Percentiles rank a stretch among this genome's conserved stretches.
These are phyloP conservation scores for Ennomos quercinarius DNA, from an alignment of 2,888 invertebrate genomes.

Conservation along the genomic window DNA sequence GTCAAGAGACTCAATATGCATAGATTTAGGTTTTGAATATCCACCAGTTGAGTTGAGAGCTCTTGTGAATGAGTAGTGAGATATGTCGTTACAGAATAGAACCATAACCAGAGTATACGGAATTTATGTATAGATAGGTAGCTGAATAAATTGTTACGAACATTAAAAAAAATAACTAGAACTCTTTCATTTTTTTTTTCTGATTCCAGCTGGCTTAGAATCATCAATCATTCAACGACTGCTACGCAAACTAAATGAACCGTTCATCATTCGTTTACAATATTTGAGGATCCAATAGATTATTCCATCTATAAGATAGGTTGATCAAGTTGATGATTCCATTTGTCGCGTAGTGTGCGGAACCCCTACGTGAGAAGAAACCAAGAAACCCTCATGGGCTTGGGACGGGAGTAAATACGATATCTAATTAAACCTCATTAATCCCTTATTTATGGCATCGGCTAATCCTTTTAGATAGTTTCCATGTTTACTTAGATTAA, in stretches of 20 bases:
- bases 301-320: conserved; percentile 39
- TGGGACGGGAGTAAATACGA: conserved; percentile 55
- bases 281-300: conserved; percentile 26
- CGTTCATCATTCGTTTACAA: background rate
- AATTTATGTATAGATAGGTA: too few species aligned
- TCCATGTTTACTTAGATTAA: conserved; percentile 33
- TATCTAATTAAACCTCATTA: conserved; percentile 73
- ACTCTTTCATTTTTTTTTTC: too few species aligned
- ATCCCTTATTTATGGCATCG: conserved; percentile 67
- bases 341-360: conserved; percentile 34
- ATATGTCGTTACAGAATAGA: too few species aligned
- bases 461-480: conserved; percentile 59
- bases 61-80: too few species aligned
- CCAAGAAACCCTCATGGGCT: conserved; percentile 51
- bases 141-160: too few species aligned
- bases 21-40: too few species aligned
- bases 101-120: too few species aligned
- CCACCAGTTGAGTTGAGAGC: too few species aligned
- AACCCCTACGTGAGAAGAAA: conserved; percentile 64
- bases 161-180: too few species aligned
- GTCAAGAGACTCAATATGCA: too few species aligned
- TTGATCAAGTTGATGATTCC: conserved; percentile 43
- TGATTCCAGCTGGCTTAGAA: too few species aligned
- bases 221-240: too few species aligned
- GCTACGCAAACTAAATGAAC: background rate